Evolutionary conservation across 2,113 vertebrate genomes (phyloP), one percentile per base, ranked within the genome.

Genomic region (Gopherus evgoodei): DNA sequence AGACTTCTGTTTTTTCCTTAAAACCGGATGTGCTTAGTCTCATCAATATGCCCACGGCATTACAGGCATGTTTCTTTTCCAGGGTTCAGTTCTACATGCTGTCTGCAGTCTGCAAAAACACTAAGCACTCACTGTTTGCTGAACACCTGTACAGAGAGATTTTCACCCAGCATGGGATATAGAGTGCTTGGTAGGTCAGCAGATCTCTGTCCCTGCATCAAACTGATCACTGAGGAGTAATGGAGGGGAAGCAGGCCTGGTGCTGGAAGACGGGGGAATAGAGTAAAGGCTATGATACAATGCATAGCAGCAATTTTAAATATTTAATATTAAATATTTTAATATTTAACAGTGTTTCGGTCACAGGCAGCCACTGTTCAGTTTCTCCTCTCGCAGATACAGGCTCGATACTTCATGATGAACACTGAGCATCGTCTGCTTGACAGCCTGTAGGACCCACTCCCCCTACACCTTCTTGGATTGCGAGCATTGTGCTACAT

Each of bases 31-130:
- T 50, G 83, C 53, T 53, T 1, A 12, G 76, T 35, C 88, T 49
- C 24, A 16, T 11, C 44, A 8, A 76, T 5, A 1, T 11, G 47
- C 21, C 31, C 62, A 47, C 3, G 0, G 0, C 16, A 50, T 8
- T n/a, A 21, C 44, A 11, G 1, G 19, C 3, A 3, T 1, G 44
- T 78, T 75, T 86, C 87, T 57, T 82, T 78, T 90, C 84, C 49
- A 0, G 0, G 35, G 29, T 88, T 89, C 53, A 1, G 56, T 0
- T 0, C n/a, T 38, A 12, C 21, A 35, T 2, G 27, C 24, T 59
- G 2, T 53, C 82, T 31, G 11, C 16, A 4, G 38, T 78, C 75
- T 7, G 75, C 6, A 24, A 42, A 78, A 44, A 57, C 13, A 3
- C 3, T 52, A 49, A 2, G 72, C 86, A 47, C 0, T 0, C 0